Percentiles rank a stretch among this genome's conserved stretches.
Evolutionary conservation across 2,888 invertebrate genomes (phyloP).

Genomic region (Brenthis daphne): DNA sequence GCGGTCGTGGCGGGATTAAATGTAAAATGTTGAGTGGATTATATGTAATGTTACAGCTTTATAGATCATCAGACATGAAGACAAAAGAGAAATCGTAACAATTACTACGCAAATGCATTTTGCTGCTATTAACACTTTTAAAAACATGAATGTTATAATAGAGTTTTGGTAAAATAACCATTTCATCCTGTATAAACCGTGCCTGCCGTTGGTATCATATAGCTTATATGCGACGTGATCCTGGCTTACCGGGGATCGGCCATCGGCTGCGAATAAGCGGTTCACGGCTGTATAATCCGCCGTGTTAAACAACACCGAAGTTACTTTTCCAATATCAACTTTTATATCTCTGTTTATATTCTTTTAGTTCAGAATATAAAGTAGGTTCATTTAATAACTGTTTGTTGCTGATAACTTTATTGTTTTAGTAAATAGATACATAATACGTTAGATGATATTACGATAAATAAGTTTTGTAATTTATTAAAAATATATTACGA

Average conservation of each 20-base stretch:
- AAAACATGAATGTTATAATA: neutral
- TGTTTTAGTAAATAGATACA: no score
- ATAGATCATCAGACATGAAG: no score
- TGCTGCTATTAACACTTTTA: neutral
- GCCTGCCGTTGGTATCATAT: slow-evolving; percentile 18
- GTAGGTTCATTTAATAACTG: neutral
- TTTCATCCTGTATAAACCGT: slow-evolving; percentile 4
- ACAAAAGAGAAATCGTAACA: no score
- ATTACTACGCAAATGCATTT: neutral
- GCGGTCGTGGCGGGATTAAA: no score
- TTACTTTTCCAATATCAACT: slow-evolving; percentile 48
- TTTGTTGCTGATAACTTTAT: no score
- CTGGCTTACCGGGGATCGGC: slow-evolving; percentile 68
- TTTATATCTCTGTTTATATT: slow-evolving; percentile 3
- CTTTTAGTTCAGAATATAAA: neutral
- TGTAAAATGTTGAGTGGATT: no score
- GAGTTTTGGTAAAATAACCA: neutral
- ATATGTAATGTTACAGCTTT: no score
- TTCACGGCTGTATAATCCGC: slow-evolving; percentile 68
- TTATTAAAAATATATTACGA: no score
- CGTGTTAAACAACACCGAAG: slow-evolving; percentile 67
- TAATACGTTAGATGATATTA: no score
- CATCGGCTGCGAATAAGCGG: slow-evolving; percentile 64
- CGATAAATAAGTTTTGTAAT: no score
- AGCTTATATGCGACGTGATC: slow-evolving; percentile 53